A percentile compares a stretch with the other conserved stretches of the same genome.
Conservation (phyloP, 2,797 vertebrate genomes). For the Odontamblyopus lacepedii region DNA sequence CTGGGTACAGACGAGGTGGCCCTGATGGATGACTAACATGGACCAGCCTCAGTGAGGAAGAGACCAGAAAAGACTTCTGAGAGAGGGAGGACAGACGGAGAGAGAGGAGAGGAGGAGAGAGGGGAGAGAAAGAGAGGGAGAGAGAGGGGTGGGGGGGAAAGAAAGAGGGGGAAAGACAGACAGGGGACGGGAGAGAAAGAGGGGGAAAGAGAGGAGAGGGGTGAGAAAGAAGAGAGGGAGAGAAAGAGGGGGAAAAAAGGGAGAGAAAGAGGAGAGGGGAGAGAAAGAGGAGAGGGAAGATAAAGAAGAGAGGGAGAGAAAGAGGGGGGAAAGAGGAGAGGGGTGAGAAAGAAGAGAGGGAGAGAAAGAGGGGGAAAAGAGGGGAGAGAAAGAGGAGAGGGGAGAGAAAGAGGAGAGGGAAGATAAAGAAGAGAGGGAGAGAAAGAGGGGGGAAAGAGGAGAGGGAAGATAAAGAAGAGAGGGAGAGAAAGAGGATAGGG, state of each 20-base stretch:
- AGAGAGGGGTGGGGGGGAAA: too few species aligned
- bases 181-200: not conserved
- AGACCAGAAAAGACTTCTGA: conserved; percentile 3
- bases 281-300: not conserved
- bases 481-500: not conserved
- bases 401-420: too few species aligned
- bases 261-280: not conserved
- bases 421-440: not conserved
- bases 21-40: conserved; percentile 35
- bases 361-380: too few species aligned
- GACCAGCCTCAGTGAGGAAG: conserved; percentile 16
- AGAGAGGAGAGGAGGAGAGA: not conserved
- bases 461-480: too few species aligned
- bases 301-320: too few species aligned
- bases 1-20: conserved; percentile 35
- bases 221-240: too few species aligned
- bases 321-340: too few species aligned
- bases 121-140: not conserved
- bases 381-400: not conserved
- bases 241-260: too few species aligned
- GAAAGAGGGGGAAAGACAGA: not conserved
- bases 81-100: not conserved
- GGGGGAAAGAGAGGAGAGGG: too few species aligned
- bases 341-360: too few species aligned
- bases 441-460: not conserved